phyloP scores from a whole-genome alignment of 1,140 invertebrate species.

The Mycetomoellerius zeteki region DNA sequence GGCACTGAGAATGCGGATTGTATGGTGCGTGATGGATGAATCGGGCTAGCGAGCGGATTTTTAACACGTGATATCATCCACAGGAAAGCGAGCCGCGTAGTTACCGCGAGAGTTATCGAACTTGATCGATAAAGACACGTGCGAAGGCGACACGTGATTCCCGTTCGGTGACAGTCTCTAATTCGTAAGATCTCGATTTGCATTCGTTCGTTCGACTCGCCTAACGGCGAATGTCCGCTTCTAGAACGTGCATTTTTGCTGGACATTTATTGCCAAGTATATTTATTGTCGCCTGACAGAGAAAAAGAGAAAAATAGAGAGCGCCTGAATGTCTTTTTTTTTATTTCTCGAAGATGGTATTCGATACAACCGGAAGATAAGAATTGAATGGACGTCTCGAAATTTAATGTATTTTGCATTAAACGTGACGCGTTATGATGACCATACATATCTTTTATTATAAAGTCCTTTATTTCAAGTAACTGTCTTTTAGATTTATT shows the following conservation, averaged over 20 bases:
- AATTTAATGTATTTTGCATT: neutral
- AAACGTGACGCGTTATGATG: neutral
- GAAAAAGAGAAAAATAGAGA: neutral
- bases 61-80: conserved; percentile 52
- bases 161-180: conserved; percentile 12
- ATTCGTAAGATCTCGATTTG: conserved; percentile 18
- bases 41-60: conserved; percentile 35
- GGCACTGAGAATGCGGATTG: conserved; percentile 45
- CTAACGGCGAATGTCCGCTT: neutral
- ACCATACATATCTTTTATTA: too few species aligned
- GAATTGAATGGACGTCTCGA: neutral
- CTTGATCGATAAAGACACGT: conserved; percentile 23
- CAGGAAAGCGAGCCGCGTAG: conserved; percentile 24
- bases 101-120: neutral
- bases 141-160: conserved; percentile 35
- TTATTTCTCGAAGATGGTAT: neutral
- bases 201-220: neutral
- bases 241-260: neutral
- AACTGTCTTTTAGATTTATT: too few species aligned
- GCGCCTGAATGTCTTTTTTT: neutral
- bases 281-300: neutral
- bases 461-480: too few species aligned
- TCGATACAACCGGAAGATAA: neutral
- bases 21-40: conserved; percentile 41
- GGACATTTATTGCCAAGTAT: conserved; percentile 16